A percentile compares a stretch with the other conserved stretches of the same genome.
phyloP scores from a whole-genome alignment of 2,113 vertebrate genomes.

The Varanus salvator region DNA sequence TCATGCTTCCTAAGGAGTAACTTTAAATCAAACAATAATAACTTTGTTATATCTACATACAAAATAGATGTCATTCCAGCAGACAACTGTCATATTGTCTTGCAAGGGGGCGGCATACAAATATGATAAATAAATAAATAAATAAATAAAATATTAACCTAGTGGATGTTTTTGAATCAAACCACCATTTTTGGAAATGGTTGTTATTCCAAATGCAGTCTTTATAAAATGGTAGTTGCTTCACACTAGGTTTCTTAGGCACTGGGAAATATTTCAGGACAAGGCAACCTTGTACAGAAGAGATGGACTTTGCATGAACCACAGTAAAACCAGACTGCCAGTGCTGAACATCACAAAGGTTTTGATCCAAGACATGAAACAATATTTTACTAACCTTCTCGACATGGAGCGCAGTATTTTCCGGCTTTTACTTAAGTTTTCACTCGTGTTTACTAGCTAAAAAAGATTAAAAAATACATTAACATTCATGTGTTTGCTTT shows the following conservation, averaged over 20 bases:
- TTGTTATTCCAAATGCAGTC: not conserved
- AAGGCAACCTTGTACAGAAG: not conserved
- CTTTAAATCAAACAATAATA: not conserved
- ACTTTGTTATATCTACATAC: not conserved
- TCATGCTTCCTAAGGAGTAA: too few species aligned
- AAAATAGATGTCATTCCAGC: not conserved
- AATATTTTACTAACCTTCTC: constrained; percentile 83
- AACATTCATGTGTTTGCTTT: not conserved
- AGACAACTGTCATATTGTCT: not conserved
- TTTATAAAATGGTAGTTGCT: not conserved
- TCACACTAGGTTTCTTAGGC: not conserved
- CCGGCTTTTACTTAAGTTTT: constrained; percentile 93
- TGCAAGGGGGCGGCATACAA: too few species aligned
- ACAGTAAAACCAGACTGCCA: not conserved
- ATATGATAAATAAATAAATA: too few species aligned
- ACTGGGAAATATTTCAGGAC: not conserved
- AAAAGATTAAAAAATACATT: constrained; percentile 14
- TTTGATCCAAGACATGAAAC: not conserved
- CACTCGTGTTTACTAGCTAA: constrained; percentile 90
- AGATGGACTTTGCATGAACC: not conserved
- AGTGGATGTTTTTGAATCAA: not conserved
- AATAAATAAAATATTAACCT: too few species aligned
- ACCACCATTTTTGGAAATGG: not conserved
- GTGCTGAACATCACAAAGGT: not conserved
- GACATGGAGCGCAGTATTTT: constrained; percentile 94